Percentiles rank a stretch among this genome's conserved stretches.
Evolutionary conservation across 2,113 vertebrate species (phyloP).

Genomic region (Microtus pennsylvanicus): DNA sequence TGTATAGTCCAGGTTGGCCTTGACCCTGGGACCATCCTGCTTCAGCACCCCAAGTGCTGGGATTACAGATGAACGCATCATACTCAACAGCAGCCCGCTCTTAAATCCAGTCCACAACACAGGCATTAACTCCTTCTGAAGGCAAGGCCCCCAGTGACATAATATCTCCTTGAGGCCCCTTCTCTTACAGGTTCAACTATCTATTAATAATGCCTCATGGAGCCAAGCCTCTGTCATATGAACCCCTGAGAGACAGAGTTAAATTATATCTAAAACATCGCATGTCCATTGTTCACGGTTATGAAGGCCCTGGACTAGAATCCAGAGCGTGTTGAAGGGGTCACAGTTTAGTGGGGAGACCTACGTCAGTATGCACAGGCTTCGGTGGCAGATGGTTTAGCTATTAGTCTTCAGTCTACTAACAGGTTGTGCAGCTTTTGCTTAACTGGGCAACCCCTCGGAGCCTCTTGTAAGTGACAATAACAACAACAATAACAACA

Average conservation of each 20-base stretch:
- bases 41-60: not conserved
- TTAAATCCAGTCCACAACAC: not conserved
- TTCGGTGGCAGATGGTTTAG: not conserved
- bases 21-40: not conserved
- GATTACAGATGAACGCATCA: not conserved
- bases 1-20: not conserved
- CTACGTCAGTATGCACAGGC: too few species aligned
- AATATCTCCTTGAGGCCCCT: not conserved
- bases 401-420: not conserved
- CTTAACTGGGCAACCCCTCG: not conserved
- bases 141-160: not conserved
- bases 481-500: not conserved
- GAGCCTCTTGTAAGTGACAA: conserved; percentile 54
- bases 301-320: not conserved
- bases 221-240: not conserved
- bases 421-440: not conserved
- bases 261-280: not conserved
- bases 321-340: not conserved
- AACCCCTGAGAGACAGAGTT: not conserved
- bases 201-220: not conserved
- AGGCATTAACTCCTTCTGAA: not conserved
- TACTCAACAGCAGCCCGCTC: not conserved
- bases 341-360: not conserved
- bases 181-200: not conserved
- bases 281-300: not conserved